Evolutionary conservation across 2,113 vertebrate species (phyloP), one percentile per base, ranked within the genome.

Genomic region (Benitochromis conjunctus): DNA sequence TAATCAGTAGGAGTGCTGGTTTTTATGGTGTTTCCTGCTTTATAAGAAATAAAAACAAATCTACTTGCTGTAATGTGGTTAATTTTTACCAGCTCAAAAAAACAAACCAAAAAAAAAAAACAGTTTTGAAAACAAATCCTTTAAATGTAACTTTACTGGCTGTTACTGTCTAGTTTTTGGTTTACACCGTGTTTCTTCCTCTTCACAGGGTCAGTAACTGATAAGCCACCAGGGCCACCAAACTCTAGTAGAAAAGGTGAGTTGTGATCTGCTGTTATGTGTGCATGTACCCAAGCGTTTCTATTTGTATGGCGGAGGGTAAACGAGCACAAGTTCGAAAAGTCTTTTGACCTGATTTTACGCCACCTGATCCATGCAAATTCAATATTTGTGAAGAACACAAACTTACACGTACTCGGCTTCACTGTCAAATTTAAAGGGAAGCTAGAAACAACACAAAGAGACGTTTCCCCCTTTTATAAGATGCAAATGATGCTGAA

Each of bases 241-340:
- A 98, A 97, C 94, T 97, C 98, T 0, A 98, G 98, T 86, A 97
- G 96, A 97, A 99, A 98, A 98, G 99, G 99, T 99, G 98, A 99
- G 98, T 96, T 93, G 93, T 97, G 97, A 96, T 97, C 96, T 93
- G 88, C 79, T 96, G 87, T 77, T 86, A 64, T 85, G 83, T 89
- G 87, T 81, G 92, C 82, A 87, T 83, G 90, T 3, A 34, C 46
- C 46, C 85, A 82, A 55, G 54, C 71, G 80, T 58, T 69, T 89
- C 13, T 64, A 84, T 64, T 57, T 84, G 82, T 48, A 18, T 77
- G 79, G 51, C 56, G 38, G 58, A 79, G 83, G 51, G 60, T 66
- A 29, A 80, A 31, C 34, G 36, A 88, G 69, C 13, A 84, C 4
- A 2, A 80, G 87, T 58, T 69, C 36, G 54, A 51, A 91, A 79